Evolutionary conservation across 2,888 invertebrate species (phyloP).

Genomic region (Drosophila monieri): DNA sequence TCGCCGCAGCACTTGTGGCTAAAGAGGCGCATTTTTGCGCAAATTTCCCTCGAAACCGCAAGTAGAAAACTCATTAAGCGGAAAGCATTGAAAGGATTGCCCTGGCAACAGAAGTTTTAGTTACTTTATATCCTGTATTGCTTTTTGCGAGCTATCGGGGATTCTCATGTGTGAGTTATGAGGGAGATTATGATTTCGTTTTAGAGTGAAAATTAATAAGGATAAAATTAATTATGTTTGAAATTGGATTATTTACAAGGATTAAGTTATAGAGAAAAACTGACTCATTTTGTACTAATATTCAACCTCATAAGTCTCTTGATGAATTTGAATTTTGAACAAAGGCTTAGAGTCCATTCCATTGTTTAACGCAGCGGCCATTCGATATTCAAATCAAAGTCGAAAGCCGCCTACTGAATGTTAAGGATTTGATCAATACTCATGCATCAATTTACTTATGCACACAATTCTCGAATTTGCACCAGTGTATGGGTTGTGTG

Average conservation of each 20-base stretch:
- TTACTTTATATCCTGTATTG: conserved; percentile 4
- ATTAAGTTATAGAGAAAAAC: too few species aligned
- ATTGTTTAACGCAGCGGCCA: not conserved
- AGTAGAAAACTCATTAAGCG: conserved; percentile 79
- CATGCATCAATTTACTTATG: conserved; percentile 24
- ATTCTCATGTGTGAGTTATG: not conserved
- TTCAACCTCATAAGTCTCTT: not conserved
- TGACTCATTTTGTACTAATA: too few species aligned
- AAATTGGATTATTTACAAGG: not conserved
- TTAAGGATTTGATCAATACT: conserved; percentile 1
- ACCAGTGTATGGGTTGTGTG: not conserved
- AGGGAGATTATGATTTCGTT: not conserved
- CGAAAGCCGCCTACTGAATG: not conserved
- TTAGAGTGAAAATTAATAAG: not conserved
- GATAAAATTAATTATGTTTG: not conserved
- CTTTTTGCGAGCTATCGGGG: not conserved
- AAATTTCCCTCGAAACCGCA: conserved; percentile 74
- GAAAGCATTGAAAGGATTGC: conserved; percentile 64
- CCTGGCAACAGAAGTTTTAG: conserved; percentile 7
- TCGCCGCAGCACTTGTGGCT: conserved; percentile 44
- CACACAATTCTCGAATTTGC: conserved; percentile 22
- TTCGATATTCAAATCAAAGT: conserved; percentile 5
- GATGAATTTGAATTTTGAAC: not conserved
- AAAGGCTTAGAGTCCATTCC: not conserved
- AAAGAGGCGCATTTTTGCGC: conserved; percentile 78